phyloP scores from a whole-genome alignment of 2,888 invertebrate species.

The Palloptera scutellata region DNA sequence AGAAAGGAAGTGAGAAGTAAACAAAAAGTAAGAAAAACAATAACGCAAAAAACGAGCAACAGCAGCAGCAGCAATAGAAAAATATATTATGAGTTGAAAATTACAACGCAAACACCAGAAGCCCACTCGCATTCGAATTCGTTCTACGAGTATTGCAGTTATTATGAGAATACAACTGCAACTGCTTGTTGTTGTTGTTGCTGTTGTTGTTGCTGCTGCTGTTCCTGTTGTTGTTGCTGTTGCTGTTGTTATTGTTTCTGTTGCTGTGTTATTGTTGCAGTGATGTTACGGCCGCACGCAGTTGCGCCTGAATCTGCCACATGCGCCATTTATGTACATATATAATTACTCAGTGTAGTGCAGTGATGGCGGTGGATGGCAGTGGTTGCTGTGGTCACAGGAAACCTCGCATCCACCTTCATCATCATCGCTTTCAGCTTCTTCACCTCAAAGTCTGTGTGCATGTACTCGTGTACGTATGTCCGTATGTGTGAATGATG shows the following conservation, averaged over 20 bases:
- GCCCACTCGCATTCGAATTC: not conserved
- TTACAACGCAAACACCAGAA: constrained; percentile 10
- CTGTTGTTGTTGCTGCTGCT: too few relatives aligned
- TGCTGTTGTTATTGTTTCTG: too few relatives aligned
- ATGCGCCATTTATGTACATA: too few relatives aligned
- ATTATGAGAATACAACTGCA: constrained; percentile 3
- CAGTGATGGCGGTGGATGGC: not conserved
- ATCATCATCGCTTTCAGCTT: not conserved
- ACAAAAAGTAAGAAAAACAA: not conserved
- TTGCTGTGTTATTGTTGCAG: too few relatives aligned
- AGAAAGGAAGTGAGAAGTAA: too few relatives aligned
- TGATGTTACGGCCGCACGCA: not conserved
- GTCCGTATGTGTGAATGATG: too few relatives aligned
- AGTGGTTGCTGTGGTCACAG: not conserved
- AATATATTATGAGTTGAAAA: not conserved
- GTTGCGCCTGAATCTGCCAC: not conserved
- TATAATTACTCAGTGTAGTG: not conserved
- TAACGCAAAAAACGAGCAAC: not conserved
- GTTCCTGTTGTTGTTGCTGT: too few relatives aligned
- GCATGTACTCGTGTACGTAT: too few relatives aligned
- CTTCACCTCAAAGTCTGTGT: too few relatives aligned
- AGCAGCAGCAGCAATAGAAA: not conserved
- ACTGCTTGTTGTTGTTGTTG: not conserved
- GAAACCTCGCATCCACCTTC: not conserved
- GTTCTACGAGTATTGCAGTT: not conserved